Conservation (phyloP, 2,113 vertebrate genomes). For the Sinocyclocheilus anshuiensis region DNA sequence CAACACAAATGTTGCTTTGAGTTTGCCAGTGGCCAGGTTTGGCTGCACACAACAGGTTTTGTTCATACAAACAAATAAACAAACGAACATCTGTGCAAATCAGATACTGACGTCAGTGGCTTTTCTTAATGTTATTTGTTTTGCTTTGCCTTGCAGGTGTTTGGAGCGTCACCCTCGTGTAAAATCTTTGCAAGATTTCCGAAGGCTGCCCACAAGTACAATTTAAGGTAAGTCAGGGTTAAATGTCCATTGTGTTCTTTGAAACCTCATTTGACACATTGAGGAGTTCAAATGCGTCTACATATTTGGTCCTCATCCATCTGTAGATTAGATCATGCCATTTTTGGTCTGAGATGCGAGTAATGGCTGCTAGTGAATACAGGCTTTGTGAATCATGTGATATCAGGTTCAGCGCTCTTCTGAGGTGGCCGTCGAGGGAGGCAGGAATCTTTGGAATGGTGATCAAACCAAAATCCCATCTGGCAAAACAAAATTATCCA, state of each 20-base stretch:
- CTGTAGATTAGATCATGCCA: neutral
- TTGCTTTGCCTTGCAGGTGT: constrained; percentile 13
- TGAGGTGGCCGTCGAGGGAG: neutral
- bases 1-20: neutral
- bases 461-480: constrained; percentile 20
- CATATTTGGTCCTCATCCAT: neutral
- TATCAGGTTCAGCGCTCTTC: constrained; percentile 37
- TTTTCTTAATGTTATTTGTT: neutral
- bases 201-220: neutral
- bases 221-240: neutral
- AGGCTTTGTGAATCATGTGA: constrained; percentile 38
- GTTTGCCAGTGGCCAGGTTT: neutral
- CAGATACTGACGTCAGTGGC: neutral
- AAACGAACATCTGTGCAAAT: neutral
- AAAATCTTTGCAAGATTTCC: neutral
- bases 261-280: neutral
- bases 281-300: neutral
- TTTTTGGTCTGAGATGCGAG: neutral
- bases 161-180: neutral
- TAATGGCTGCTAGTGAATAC: neutral
- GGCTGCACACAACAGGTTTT: neutral
- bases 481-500: constrained; percentile 31
- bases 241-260: neutral
- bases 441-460: constrained; percentile 43
- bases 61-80: constrained; percentile 1